Evolutionary conservation across 2,797 vertebrate species (phyloP).

Genomic region (Vultur gryphus): DNA sequence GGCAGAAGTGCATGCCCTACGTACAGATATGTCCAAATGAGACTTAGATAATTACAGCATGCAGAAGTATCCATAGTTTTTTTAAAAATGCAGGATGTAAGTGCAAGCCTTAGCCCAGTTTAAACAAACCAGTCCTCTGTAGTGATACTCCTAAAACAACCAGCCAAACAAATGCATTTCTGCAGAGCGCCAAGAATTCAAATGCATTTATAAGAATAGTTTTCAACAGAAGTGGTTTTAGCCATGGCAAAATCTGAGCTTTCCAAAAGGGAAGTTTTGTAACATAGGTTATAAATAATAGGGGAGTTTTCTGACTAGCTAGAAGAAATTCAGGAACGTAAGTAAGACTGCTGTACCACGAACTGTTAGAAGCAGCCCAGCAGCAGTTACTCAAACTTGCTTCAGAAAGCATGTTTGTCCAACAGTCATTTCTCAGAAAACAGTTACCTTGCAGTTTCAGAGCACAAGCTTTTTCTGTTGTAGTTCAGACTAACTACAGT

Average conservation of each 20-base stretch:
- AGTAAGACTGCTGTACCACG: rapidly evolving
- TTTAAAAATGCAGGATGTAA: background rate
- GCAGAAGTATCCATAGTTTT: background rate
- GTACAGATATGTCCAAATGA: background rate
- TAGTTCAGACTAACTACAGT: background rate
- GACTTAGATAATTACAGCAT: background rate
- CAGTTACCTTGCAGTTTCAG: background rate
- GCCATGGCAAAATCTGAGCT: background rate
- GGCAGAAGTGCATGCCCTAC: background rate
- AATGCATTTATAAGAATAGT: background rate
- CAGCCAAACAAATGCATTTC: background rate
- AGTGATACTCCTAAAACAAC: background rate
- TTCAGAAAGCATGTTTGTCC: background rate
- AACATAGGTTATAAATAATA: background rate
- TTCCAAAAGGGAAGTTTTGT: background rate
- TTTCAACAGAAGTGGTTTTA: background rate
- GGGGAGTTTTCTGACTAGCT: background rate
- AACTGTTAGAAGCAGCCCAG: background rate
- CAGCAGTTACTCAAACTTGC: background rate
- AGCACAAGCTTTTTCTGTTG: background rate
- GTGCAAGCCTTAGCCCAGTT: background rate
- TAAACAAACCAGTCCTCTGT: background rate
- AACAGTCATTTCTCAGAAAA: background rate
- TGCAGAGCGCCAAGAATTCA: background rate
- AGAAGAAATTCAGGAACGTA: background rate